Evolutionary conservation across 2,888 invertebrate genomes (phyloP), one percentile per base, ranked within the genome.

Genomic region (Drosophila longiperda): DNA sequence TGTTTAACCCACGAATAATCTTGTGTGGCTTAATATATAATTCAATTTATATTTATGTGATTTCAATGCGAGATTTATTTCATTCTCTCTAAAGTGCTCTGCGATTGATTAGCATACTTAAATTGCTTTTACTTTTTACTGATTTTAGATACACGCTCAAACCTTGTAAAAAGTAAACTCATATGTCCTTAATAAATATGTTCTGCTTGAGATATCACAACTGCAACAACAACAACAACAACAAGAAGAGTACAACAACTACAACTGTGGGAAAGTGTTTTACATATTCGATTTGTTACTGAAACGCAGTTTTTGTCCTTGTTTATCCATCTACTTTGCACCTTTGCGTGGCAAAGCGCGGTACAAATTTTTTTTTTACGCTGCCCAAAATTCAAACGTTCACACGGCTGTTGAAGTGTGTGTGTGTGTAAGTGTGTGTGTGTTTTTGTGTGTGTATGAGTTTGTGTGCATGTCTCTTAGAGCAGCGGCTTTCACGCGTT

Each of bases 241-340:
- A 32, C 54, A 78, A 60, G 55, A 66, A 36, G 38, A 64, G 33
- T 15, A 49, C 23, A 50, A 42, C 45, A 32, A 48, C 53, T 58
- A 49, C 20, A 57, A 42, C 26, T 23, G 54, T 32, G 71, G 7
- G 6, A 42, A 65, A 36, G 48, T 49, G 36, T 76, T 78, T 80
- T 63, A 78, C 69, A 68, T 69, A 74, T 75, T 75, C 80, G 77
- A 73, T 65, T 64, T 64, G 77, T 52, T 38, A 59, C 54, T 29
- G 60, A 66, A 71, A 54, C 73, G 61, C 69, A 75, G 73, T 69
- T 77, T 82, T 82, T 82, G 75, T 77, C 69, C 67, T 74, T 75
- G 82, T 80, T 89, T 87, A 89, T 85, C 82, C 85, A 69, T 60
- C 70, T 72, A 87, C 73, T 89, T 84, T 84, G 80, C 82, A 89